Evolutionary conservation across 2,797 vertebrate species (phyloP).

Genomic region (Cyprinodon diabolis): DNA sequence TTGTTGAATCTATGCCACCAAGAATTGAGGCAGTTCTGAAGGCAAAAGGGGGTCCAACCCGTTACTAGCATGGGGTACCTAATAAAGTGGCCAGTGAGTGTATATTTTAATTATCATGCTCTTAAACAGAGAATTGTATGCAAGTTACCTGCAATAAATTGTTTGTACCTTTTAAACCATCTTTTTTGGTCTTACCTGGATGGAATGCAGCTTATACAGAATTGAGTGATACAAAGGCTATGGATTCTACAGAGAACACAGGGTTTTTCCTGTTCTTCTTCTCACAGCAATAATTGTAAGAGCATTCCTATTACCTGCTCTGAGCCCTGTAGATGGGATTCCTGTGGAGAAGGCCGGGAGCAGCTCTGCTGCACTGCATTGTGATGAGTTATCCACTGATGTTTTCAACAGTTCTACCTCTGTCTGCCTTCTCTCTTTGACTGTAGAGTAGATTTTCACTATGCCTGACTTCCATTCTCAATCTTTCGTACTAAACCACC

Average conservation of each 20-base stretch:
- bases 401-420: constrained; percentile 77
- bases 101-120: constrained; percentile 18
- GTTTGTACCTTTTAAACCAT: constrained; percentile 51
- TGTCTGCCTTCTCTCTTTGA: constrained; percentile 54
- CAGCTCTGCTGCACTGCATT: constrained; percentile 79
- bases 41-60: too few relatives aligned
- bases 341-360: constrained; percentile 77
- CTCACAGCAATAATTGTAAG: constrained; percentile 79
- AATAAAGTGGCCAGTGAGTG: too few relatives aligned
- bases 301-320: constrained; percentile 84
- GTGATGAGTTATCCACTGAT: constrained; percentile 83
- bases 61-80: too few relatives aligned
- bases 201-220: constrained; percentile 56
- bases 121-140: constrained; percentile 14
- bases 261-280: constrained; percentile 72
- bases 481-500: constrained; percentile 40
- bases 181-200: constrained; percentile 37
- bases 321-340: constrained; percentile 82
- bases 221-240: constrained; percentile 61
- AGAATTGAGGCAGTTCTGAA: too few relatives aligned
- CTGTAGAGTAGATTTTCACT: constrained; percentile 46
- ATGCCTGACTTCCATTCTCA: constrained; percentile 34
- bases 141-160: constrained; percentile 23
- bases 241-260: constrained; percentile 68
- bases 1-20: too few relatives aligned